These are phyloP conservation scores for Seriola aureovittata DNA, from an alignment of 2,113 vertebrate genomes.

Conservation along the genomic window DNA sequence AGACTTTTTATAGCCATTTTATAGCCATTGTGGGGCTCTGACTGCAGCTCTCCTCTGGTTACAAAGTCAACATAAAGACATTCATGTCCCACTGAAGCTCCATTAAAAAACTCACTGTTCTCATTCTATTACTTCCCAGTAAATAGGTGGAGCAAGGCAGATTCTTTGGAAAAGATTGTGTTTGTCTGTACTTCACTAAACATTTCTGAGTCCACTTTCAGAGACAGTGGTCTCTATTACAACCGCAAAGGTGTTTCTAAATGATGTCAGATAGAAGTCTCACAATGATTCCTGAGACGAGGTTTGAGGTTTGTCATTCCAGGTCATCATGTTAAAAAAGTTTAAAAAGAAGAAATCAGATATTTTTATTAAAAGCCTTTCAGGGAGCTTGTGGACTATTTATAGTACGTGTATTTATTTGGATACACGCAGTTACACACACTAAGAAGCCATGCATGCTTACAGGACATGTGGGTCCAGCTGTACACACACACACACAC, in stretches of 20 bases:
- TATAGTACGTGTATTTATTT: background rate
- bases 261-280: conserved; percentile 9
- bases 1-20: background rate
- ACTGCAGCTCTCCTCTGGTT: background rate
- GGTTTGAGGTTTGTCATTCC: background rate
- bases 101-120: background rate
- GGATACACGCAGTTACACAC: background rate
- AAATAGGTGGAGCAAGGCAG: background rate
- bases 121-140: background rate
- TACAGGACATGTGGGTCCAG: background rate
- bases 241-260: conserved; percentile 2
- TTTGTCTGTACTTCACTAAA: background rate
- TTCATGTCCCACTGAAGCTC: background rate
- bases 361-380: background rate
- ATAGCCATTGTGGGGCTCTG: background rate
- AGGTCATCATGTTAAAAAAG: background rate
- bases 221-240: background rate
- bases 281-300: background rate
- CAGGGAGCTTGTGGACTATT: background rate
- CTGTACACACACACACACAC: background rate
- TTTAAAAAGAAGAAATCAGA: background rate
- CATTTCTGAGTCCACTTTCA: conserved; percentile 27
- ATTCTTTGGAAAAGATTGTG: background rate
- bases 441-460: background rate
- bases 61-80: background rate